phyloP scores from a whole-genome alignment of 2,888 invertebrate genomes.

The Agrenia bidenticulata region DNA sequence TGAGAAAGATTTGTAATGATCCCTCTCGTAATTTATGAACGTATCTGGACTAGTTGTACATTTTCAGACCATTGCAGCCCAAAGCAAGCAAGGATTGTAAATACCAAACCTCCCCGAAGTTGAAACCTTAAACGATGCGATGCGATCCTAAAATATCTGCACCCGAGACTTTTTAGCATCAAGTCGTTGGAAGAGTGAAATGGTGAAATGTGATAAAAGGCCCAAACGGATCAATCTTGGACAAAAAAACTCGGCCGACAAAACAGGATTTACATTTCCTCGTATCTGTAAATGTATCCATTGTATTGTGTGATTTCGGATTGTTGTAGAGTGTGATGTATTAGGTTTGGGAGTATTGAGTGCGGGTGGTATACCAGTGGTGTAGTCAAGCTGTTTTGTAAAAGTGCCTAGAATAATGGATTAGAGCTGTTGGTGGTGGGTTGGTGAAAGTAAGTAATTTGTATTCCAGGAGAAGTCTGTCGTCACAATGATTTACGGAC shows the following conservation, averaged over 20 bases:
- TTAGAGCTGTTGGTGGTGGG: conserved; percentile 10
- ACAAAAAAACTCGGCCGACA: background rate
- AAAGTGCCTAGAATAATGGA: conserved; percentile 20
- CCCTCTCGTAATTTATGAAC: conserved; percentile 13
- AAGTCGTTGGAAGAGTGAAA: no score
- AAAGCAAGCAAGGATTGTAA: no score
- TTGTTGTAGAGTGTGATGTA: no score
- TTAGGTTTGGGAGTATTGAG: no score
- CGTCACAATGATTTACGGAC: conserved; percentile 46
- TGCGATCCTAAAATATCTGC: no score
- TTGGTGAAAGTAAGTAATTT: conserved; percentile 38
- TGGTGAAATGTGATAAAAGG: conserved; percentile 2
- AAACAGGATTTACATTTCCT: conserved; percentile 10
- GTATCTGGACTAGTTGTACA: background rate
- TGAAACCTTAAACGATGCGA: no score
- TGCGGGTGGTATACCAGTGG: background rate
- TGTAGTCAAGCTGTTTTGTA: conserved; percentile 18
- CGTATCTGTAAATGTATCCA: no score
- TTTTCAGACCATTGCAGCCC: no score
- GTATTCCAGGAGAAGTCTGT: conserved; percentile 45
- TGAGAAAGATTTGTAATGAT: conserved; percentile 16
- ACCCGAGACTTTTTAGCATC: no score
- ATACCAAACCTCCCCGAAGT: no score
- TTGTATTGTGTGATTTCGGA: no score
- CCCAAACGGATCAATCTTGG: background rate